A percentile compares a stretch with the other conserved stretches of the same genome.
These are phyloP conservation scores for Atta texana DNA, from an alignment of 1,140 invertebrate genomes.

Conservation along the genomic window DNA sequence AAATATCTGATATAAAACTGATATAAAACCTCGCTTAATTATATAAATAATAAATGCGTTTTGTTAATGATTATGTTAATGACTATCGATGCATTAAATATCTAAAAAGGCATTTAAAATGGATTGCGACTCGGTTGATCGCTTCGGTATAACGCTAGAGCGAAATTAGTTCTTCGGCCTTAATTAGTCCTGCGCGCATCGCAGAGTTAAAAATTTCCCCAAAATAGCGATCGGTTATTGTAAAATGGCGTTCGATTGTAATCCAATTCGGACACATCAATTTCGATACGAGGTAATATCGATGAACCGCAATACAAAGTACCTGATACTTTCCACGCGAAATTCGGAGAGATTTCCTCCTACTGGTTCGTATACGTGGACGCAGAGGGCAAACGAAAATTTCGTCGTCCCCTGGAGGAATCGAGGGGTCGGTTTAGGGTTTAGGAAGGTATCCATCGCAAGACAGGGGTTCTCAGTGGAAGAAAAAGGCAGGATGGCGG, in stretches of 20 bases:
- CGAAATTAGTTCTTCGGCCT: conserved; percentile 3
- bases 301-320: conserved; percentile 21
- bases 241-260: conserved; percentile 29
- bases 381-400: conserved; percentile 24
- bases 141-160: neutral
- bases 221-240: conserved; percentile 22
- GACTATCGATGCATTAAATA: conserved; percentile 22
- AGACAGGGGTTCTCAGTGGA: conserved; percentile 55
- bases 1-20: conserved; percentile 1
- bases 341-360: conserved; percentile 11
- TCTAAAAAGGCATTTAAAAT: conserved; percentile 23
- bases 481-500: conserved; percentile 66
- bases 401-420: conserved; percentile 52
- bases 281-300: conserved; percentile 21
- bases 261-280: conserved; percentile 35
- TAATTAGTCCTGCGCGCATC: conserved; percentile 12
- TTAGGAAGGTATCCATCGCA: conserved; percentile 68
- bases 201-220: conserved; percentile 13
- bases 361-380: neutral
- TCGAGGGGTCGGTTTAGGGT: conserved; percentile 53
- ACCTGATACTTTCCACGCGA: neutral
- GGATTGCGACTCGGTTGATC: neutral
- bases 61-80: conserved; percentile 30
- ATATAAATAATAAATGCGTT: neutral
- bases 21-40: neutral